phyloP scores from a whole-genome alignment of 2,113 vertebrate species.

The Meleagris gallopavo region DNA sequence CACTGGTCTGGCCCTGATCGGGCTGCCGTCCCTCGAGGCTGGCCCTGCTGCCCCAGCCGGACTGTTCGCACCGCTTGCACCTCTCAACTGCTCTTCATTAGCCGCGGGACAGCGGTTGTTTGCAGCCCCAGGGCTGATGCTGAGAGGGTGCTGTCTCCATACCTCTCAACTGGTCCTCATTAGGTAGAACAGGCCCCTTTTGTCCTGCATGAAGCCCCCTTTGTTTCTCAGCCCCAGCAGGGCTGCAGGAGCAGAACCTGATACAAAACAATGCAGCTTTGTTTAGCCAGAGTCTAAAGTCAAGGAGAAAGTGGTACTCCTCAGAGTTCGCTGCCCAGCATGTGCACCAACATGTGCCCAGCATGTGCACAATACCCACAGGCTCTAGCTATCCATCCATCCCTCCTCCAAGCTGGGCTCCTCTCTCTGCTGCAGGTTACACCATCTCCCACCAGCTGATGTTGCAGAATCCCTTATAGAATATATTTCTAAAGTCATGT shows the following conservation, averaged over 20 bases:
- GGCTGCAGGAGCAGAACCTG: conserved; percentile 79
- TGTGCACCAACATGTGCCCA: too few relatives aligned
- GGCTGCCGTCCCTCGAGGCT: conserved; percentile 31
- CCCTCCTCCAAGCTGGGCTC: not conserved
- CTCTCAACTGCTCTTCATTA: conserved; percentile 87
- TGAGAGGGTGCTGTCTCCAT: conserved; percentile 81
- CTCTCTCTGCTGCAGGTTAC: not conserved
- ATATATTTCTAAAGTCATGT: not conserved
- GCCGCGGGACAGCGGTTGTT: conserved; percentile 40
- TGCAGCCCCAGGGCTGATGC: conserved; percentile 54
- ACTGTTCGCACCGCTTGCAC: conserved; percentile 61
- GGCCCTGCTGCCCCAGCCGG: conserved; percentile 12
- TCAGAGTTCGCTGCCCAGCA: not conserved
- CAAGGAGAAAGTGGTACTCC: not conserved
- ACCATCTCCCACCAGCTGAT: fast-evolving
- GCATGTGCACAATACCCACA: fast-evolving
- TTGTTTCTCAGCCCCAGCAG: conserved; percentile 76
- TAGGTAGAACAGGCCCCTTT: conserved; percentile 83
- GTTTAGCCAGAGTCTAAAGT: conserved; percentile 71
- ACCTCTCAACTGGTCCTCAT: conserved; percentile 89
- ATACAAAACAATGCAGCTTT: conserved; percentile 82
- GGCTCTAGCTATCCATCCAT: not conserved
- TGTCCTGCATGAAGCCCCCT: conserved; percentile 83
- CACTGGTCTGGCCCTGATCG: conserved; percentile 9
- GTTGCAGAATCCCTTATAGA: not conserved